Evolutionary conservation across 1,140 invertebrate species (phyloP).

Genomic region (Copidosoma floridanum): DNA sequence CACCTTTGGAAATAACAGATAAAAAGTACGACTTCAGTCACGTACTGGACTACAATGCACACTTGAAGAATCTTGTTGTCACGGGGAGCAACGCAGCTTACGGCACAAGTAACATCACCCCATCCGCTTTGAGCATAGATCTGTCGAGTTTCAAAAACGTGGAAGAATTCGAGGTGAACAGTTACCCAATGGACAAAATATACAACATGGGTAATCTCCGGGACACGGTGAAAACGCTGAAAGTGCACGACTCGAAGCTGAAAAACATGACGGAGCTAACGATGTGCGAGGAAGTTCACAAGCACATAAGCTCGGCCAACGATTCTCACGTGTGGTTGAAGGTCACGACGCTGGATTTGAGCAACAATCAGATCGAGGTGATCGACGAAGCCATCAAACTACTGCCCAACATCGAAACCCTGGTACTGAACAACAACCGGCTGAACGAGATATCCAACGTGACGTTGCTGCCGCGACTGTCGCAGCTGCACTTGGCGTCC

Average conservation of each 20-base stretch:
- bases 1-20: slow-evolving; percentile 67
- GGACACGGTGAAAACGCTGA: slow-evolving; percentile 64
- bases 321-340: slow-evolving; percentile 54
- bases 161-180: slow-evolving; percentile 62
- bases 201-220: slow-evolving; percentile 68
- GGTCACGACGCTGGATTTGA: slow-evolving; percentile 68
- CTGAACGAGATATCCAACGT: slow-evolving; percentile 75
- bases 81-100: slow-evolving; percentile 65
- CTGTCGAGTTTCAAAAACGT: slow-evolving; percentile 77
- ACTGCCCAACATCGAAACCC: slow-evolving; percentile 70
- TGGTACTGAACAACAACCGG: slow-evolving; percentile 76
- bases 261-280: slow-evolving; percentile 68
- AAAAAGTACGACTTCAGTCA: slow-evolving; percentile 82
- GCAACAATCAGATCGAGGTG: slow-evolving; percentile 72
- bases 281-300: slow-evolving; percentile 75
- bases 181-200: slow-evolving; percentile 66
- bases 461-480: slow-evolving; percentile 73
- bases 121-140: slow-evolving; percentile 77
- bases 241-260: slow-evolving; percentile 63
- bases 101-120: slow-evolving; percentile 79
- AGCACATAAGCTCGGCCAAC: slow-evolving; percentile 50
- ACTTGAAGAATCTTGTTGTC: slow-evolving; percentile 67
- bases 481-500: slow-evolving; percentile 69
- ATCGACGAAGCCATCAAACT: slow-evolving; percentile 81
- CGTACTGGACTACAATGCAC: slow-evolving; percentile 83